Evolutionary conservation across 2,797 vertebrate genomes (phyloP).

Genomic region (Oryzias dopingdopingensis): DNA sequence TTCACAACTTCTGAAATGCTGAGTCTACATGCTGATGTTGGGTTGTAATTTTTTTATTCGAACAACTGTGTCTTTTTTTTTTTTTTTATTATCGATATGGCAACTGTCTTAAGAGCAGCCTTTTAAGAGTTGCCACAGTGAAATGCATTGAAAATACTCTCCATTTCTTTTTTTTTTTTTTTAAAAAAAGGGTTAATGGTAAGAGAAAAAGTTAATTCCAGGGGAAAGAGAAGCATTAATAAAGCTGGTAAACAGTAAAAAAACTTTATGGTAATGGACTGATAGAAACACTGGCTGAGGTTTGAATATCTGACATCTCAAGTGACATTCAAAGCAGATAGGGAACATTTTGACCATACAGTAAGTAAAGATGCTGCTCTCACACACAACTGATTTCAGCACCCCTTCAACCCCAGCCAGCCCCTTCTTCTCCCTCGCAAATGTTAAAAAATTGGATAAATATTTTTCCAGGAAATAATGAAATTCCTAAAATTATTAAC

Average conservation of each 20-base stretch:
- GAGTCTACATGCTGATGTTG: too few relatives aligned
- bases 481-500: constrained; percentile 81
- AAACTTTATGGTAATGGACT: too few relatives aligned
- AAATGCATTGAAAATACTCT: constrained; percentile 67
- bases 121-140: constrained; percentile 48
- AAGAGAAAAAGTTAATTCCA: constrained; percentile 20
- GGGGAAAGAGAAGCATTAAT: constrained; percentile 48
- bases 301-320: constrained; percentile 36
- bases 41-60: too few relatives aligned
- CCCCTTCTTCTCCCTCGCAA: constrained; percentile 32
- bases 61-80: not conserved
- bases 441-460: constrained; percentile 70
- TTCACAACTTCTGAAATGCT: too few relatives aligned
- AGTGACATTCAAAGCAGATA: constrained; percentile 52
- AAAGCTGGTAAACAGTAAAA: constrained; percentile 1
- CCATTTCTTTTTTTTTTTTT: constrained; percentile 60
- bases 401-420: constrained; percentile 44
- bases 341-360: constrained; percentile 50
- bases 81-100: constrained; percentile 10
- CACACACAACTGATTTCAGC: constrained; percentile 45
- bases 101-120: constrained; percentile 44
- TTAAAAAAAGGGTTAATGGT: constrained; percentile 18
- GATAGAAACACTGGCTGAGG: constrained; percentile 9
- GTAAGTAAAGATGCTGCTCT: constrained; percentile 38
- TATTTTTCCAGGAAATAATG: constrained; percentile 81